Percentiles rank a stretch among this genome's conserved stretches.
Conservation (phyloP, 2,797 vertebrate genomes). For the Darevskia mixta region DNA sequence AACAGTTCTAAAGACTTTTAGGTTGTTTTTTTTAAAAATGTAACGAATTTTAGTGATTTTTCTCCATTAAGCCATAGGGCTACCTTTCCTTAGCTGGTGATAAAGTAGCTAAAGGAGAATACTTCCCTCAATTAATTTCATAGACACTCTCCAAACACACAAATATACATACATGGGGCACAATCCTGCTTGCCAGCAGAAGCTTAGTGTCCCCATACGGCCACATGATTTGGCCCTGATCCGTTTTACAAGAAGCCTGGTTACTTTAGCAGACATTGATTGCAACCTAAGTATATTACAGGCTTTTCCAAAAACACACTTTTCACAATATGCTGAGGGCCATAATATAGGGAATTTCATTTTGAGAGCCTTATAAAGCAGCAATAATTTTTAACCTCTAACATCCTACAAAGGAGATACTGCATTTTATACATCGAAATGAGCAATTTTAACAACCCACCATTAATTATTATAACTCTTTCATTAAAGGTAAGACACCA, state of each 20-base stretch:
- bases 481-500: slow-evolving; percentile 61
- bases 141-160: neutral
- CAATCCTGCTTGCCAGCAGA: neutral
- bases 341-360: slow-evolving; percentile 61
- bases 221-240: too few relatives aligned
- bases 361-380: slow-evolving; percentile 57
- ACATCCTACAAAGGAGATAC: slow-evolving; percentile 45
- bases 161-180: neutral
- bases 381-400: slow-evolving; percentile 69
- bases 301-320: slow-evolving; percentile 42
- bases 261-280: slow-evolving; percentile 53
- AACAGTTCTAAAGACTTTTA: neutral
- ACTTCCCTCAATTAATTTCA: slow-evolving; percentile 29
- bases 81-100: neutral
- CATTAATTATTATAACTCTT: slow-evolving; percentile 65
- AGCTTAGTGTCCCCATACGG: neutral
- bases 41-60: neutral
- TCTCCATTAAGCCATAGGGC: neutral
- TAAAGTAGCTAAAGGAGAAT: neutral
- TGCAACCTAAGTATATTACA: slow-evolving; percentile 52
- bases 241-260: slow-evolving; percentile 34
- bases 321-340: slow-evolving; percentile 55
- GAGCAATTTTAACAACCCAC: slow-evolving; percentile 53
- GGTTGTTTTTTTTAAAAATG: too few relatives aligned
- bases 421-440: slow-evolving; percentile 61